Conservation (phyloP, 2,888 invertebrate species). For the Phyto melanocephala region DNA sequence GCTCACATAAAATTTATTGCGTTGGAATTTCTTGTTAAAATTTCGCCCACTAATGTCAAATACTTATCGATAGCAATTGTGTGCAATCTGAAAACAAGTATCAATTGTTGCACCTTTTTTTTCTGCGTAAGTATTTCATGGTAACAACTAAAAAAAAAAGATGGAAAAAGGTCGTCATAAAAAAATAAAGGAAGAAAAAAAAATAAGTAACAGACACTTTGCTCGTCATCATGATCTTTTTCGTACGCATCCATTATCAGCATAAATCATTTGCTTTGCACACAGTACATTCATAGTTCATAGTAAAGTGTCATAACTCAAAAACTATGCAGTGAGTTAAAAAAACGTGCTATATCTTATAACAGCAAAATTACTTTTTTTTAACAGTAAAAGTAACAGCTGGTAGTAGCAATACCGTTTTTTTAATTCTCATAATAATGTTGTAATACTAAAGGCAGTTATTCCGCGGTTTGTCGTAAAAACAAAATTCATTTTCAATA, state of each 20-base stretch:
- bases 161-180: not conserved
- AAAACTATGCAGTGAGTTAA: too few relatives aligned
- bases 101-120: constrained; percentile 43
- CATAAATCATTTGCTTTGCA: constrained; percentile 18
- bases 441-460: too few relatives aligned
- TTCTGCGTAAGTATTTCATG: constrained; percentile 7
- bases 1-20: constrained; percentile 14
- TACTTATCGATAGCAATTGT: constrained; percentile 30
- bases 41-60: constrained; percentile 46
- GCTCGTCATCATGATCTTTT: constrained; percentile 33
- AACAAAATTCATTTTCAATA: too few relatives aligned
- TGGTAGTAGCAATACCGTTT: too few relatives aligned
- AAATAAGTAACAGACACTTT: too few relatives aligned
- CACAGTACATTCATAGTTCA: not conserved
- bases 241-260: constrained; percentile 24
- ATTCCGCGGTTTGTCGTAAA: too few relatives aligned
- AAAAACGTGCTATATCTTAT: too few relatives aligned
- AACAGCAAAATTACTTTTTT: too few relatives aligned
- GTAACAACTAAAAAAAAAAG: not conserved
- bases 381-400: too few relatives aligned
- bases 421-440: too few relatives aligned
- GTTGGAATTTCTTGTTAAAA: constrained; percentile 44
- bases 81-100: constrained; percentile 31
- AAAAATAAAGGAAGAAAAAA: not conserved
- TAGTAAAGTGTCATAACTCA: too few relatives aligned